These are phyloP conservation scores for Halictus quadricinctus DNA, from an alignment of 2,888 invertebrate genomes.

Conservation along the genomic window DNA sequence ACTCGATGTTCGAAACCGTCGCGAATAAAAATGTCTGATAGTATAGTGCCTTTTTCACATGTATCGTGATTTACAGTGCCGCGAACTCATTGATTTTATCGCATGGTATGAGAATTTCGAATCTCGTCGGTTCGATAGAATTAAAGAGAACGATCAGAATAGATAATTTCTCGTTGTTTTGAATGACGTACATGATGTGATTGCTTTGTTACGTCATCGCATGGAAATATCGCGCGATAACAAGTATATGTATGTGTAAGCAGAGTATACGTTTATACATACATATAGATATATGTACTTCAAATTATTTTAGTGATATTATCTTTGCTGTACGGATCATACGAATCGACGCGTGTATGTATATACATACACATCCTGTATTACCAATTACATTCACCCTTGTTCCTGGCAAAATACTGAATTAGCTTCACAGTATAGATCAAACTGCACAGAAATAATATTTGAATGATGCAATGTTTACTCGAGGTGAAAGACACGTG, in stretches of 20 bases:
- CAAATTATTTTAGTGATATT: slow-evolving; percentile 17
- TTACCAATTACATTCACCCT: neutral
- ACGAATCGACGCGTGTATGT: neutral
- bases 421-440: neutral
- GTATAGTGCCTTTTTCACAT: neutral
- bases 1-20: neutral
- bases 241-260: slow-evolving; percentile 17
- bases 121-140: neutral
- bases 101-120: neutral
- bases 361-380: neutral
- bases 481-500: neutral
- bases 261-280: slow-evolving; percentile 12
- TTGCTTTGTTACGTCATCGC: slow-evolving; percentile 27
- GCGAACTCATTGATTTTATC: slow-evolving; percentile 15
- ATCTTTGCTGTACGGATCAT: neutral
- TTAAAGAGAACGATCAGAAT: slow-evolving; percentile 5
- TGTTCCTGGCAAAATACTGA: slow-evolving; percentile 33
- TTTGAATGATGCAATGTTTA: slow-evolving; percentile 9
- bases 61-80: neutral
- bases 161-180: slow-evolving; percentile 10
- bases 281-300: slow-evolving; percentile 5
- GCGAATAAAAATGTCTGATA: neutral
- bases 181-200: slow-evolving; percentile 15
- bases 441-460: neutral
- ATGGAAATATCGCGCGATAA: slow-evolving; percentile 30